Evolutionary conservation across 2,888 invertebrate genomes (phyloP), one percentile per base, ranked within the genome.

Genomic region (Eucera pruinosa): DNA sequence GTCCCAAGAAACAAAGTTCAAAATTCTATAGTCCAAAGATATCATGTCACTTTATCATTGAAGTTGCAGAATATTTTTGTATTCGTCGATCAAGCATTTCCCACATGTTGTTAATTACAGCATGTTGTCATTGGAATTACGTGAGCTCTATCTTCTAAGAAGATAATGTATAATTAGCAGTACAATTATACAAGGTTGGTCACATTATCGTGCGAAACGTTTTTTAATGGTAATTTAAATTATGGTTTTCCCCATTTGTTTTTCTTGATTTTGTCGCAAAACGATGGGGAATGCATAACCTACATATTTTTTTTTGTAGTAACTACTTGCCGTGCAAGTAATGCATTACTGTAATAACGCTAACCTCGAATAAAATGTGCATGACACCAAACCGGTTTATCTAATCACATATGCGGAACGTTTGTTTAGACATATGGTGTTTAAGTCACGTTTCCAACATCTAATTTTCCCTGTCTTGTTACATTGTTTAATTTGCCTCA

Each of bases 341-440:
- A 50, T 36, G 41, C 33, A 52, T 57, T 70, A 27, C 20, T 9
- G 5, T 27, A 39, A 13, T 54, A 70, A n/a, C 18, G 11, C 50
- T 57, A 71, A 23, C 36, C 48, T 45, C 18, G 36, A 45, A 33
- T 43, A 6, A 54, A 20, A 11, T 23, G 33, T 7, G 11, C n/a
- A 33, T 7, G 55, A 50, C 20, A 13, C 11, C n/a, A 50, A 50
- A 64, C 36, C 43, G 45, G 30, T 64, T 54, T 68, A 57, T 74
- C 57, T 71, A 74, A 61, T 45, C 62, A 30, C 39, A 50, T 33
- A 36, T 57, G 11, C 11, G 5, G 0, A 43, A 36, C 2, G 33
- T 50, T 43, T 72, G 57, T 57, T 72, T 62, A 43, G 27, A 15
- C 43, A 13, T 47, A 43, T 15, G 30, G 36, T 6, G 15, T 13